A percentile compares a stretch with the other conserved stretches of the same genome.
Evolutionary conservation across 2,888 invertebrate species (phyloP).

Genomic region (Tenthredo mesomela): DNA sequence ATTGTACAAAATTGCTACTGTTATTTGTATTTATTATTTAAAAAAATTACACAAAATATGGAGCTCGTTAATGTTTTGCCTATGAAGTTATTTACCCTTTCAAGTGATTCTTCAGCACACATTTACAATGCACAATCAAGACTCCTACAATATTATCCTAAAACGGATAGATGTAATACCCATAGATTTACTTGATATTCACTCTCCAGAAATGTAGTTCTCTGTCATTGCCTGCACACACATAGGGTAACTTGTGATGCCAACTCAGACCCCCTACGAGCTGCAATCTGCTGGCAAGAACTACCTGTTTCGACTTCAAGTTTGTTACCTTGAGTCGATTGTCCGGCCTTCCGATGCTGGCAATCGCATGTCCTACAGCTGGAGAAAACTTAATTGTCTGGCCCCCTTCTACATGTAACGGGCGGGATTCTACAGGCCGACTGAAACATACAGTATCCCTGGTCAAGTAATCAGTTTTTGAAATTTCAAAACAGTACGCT

Average conservation of each 20-base stretch:
- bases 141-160: background rate
- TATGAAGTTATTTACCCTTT: background rate
- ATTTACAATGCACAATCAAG: background rate
- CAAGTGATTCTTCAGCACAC: background rate
- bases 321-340: slow-evolving; percentile 84
- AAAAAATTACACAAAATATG: background rate
- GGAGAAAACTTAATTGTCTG: slow-evolving; percentile 82
- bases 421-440: slow-evolving; percentile 81
- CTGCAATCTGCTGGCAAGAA: slow-evolving; percentile 80
- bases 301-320: slow-evolving; percentile 80
- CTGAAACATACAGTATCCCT: slow-evolving; percentile 73
- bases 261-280: slow-evolving; percentile 82
- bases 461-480: slow-evolving; percentile 33
- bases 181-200: slow-evolving; percentile 71
- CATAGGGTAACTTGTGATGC: slow-evolving; percentile 83
- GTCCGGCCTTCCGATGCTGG: slow-evolving; percentile 84
- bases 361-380: slow-evolving; percentile 82
- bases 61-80: background rate
- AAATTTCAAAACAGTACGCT: slow-evolving; percentile 42
- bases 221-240: slow-evolving; percentile 82
- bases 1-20: background rate
- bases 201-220: slow-evolving; percentile 83
- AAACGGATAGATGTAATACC: slow-evolving; percentile 3
- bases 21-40: background rate
- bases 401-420: slow-evolving; percentile 84